phyloP scores from a whole-genome alignment of 1,140 invertebrate species.

The Psix sp. region DNA sequence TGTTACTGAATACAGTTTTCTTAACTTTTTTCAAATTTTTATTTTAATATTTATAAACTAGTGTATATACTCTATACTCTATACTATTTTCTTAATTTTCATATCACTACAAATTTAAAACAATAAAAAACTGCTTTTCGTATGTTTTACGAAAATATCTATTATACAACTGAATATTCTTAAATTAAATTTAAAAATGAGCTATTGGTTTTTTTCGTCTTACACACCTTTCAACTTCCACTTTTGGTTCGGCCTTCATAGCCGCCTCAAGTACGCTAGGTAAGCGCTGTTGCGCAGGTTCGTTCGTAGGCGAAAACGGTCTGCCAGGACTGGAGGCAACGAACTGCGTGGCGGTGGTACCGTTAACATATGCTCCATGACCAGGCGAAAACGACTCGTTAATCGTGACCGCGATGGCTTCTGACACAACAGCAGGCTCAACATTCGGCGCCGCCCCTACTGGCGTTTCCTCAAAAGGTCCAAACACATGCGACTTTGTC shows the following conservation, averaged over 20 bases:
- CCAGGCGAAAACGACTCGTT: constrained; percentile 42
- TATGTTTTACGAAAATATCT: no score
- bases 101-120: no score
- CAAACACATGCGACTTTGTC: constrained; percentile 62
- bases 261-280: constrained; percentile 88
- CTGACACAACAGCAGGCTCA: constrained; percentile 35
- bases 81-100: no score
- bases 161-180: no score
- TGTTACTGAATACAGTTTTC: no score
- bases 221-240: constrained; percentile 88
- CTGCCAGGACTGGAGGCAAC: constrained; percentile 67
- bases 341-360: constrained; percentile 59
- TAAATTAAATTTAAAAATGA: no score
- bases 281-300: constrained; percentile 70
- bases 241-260: constrained; percentile 90
- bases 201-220: no score
- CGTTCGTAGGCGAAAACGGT: constrained; percentile 66
- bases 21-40: no score
- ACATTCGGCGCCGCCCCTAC: constrained; percentile 51
- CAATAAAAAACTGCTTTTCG: no score
- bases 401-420: constrained; percentile 52
- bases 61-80: no score
- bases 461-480: constrained; percentile 61
- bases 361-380: constrained; percentile 55
- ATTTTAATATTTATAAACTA: no score